Base-by-base conservation (phyloP, 2,888 invertebrate species). In the Cinara cedri region DNA sequence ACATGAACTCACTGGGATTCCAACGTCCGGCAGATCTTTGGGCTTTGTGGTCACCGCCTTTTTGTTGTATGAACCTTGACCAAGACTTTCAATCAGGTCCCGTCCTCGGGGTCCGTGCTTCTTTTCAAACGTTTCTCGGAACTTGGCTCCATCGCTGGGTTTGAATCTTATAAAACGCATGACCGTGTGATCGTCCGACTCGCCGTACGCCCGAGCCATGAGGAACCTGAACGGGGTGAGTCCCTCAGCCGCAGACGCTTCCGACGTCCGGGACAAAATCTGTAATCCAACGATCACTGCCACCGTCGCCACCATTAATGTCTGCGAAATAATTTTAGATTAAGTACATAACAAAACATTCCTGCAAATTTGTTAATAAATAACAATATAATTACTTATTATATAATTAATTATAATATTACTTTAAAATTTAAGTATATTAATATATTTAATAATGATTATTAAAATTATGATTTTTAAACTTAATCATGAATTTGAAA, bases 51-150 rank as follows among this genome's bases (percentile, higher is more conserved):
- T 21, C 11, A 81, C 66, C 46, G 60, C 1, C 26, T 13, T 57
- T 81, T 26, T 71, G 51, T 1, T 55, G 57, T 68, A 60, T 8
- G 51, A 60, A 16, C 82, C 82, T 16, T 81, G 65, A 3, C 85
- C 85, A 6, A 85, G 72, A 44, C 83, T 82, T 55, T 84, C 83
- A 54, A 85, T 84, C 42, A 85, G 81, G 49, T 83, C 81, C 57
- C 83, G 72, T n/a, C 85, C 85, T 6, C 84, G 83, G n/a, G 83
- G 83, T 19, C 85, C 85, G 44, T 84, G 85, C 44, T 83, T 83
- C 51, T 82, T 80, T 72, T 84, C 83, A 65, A 82, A 84, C 16
- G 81, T 75, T 68, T 82, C 81, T 21, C 84, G 80, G 65, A 82
- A 82, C 70, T 82, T 83, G 46, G 82, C 66, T 1, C 83, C 84